Conservation (phyloP, 2,888 invertebrate species). For the Standfussiana lucernea region DNA sequence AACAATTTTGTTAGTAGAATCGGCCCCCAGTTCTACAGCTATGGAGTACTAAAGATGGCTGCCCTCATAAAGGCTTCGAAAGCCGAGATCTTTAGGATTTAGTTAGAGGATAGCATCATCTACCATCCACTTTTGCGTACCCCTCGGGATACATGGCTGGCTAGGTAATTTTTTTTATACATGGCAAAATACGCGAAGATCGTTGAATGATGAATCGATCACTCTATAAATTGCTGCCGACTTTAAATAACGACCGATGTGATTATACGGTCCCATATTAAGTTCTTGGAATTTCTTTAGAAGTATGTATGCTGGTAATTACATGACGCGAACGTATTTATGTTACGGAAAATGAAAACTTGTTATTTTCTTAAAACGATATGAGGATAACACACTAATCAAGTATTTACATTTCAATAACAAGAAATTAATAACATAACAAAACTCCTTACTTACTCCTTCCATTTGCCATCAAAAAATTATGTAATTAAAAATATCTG, state of each 20-base stretch:
- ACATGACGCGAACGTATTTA: not conserved
- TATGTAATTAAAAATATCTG: not conserved
- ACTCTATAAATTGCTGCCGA: not conserved
- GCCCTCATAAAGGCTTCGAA: no score
- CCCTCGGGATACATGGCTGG: not conserved
- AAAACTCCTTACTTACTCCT: not conserved
- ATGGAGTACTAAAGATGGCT: not conserved
- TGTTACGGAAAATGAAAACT: slow-evolving; percentile 9
- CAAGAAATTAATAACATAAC: not conserved
- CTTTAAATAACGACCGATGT: not conserved
- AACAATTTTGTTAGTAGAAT: no score
- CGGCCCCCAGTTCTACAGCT: no score
- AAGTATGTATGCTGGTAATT: not conserved
- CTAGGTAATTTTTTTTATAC: no score
- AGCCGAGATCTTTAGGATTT: no score
- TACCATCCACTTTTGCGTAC: no score
- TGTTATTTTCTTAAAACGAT: slow-evolving; percentile 2
- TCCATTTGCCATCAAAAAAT: not conserved
- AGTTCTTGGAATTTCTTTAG: not conserved
- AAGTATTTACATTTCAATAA: not conserved
- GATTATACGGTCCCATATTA: not conserved
- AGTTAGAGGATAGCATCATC: no score
- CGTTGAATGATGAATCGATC: not conserved
- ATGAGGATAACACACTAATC: not conserved
- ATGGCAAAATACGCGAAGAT: no score